phyloP scores from a whole-genome alignment of 2,888 invertebrate species.

The Acronicta alni region DNA sequence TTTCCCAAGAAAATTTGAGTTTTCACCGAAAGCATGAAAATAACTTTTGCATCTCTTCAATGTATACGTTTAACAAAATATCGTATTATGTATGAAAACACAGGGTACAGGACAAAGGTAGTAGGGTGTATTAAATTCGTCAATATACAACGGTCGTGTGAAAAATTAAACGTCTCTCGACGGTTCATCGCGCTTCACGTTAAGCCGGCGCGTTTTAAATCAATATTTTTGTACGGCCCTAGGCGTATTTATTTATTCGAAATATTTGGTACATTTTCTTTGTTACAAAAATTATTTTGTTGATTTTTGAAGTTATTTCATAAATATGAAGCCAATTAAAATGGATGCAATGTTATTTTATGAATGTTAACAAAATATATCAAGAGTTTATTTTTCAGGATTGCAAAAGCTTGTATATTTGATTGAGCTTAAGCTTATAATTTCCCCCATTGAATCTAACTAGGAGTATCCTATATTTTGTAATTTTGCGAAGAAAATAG shows the following conservation, averaged over 20 bases:
- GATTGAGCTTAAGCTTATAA: too few relatives aligned
- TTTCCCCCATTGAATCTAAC: too few relatives aligned
- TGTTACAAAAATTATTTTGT: slow-evolving; percentile 29
- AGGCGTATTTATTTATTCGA: slow-evolving; percentile 27
- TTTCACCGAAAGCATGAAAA: too few relatives aligned
- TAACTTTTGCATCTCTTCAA: too few relatives aligned
- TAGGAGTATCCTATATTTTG: too few relatives aligned
- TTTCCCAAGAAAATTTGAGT: too few relatives aligned
- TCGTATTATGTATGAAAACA: slow-evolving; percentile 10
- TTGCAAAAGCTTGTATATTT: too few relatives aligned
- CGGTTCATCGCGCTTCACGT: slow-evolving; percentile 46
- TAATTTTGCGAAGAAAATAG: too few relatives aligned
- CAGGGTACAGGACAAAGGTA: slow-evolving; percentile 13
- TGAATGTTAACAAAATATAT: slow-evolving; percentile 5
- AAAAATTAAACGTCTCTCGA: slow-evolving; percentile 56
- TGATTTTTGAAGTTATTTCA: slow-evolving; percentile 14
- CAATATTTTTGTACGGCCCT: slow-evolving; percentile 48
- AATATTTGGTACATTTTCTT: slow-evolving; percentile 20
- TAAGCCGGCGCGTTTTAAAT: slow-evolving; percentile 34
- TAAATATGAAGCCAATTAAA: slow-evolving; percentile 14
- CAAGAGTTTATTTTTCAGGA: not conserved
- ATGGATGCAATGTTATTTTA: slow-evolving; percentile 1
- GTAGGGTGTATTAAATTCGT: slow-evolving; percentile 33
- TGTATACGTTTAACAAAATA: slow-evolving; percentile 1
- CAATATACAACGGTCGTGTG: slow-evolving; percentile 36